These are phyloP conservation scores for Lepus europaeus DNA, from an alignment of 2,113 vertebrate species.

Conservation along the genomic window DNA sequence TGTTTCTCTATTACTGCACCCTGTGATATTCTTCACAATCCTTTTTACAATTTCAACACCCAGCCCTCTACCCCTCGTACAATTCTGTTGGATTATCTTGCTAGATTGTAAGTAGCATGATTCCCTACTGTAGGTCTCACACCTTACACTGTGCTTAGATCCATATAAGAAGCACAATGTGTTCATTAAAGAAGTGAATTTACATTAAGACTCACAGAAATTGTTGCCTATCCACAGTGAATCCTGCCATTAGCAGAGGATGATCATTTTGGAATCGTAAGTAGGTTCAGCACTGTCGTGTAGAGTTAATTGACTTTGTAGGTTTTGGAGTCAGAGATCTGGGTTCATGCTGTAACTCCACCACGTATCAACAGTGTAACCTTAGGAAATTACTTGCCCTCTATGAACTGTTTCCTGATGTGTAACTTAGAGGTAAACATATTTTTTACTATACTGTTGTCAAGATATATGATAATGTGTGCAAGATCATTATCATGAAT, in stretches of 20 bases:
- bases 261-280: not conserved
- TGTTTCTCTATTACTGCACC: not conserved
- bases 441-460: slow-evolving; percentile 44
- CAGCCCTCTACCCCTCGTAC: not conserved
- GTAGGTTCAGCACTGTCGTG: not conserved
- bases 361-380: not conserved
- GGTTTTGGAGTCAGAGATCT: not conserved
- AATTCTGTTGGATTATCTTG: not conserved
- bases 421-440: not conserved
- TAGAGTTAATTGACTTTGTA: not conserved
- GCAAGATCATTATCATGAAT: slow-evolving; percentile 31
- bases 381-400: not conserved
- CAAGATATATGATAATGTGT: not conserved
- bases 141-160: not conserved
- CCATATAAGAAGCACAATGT: not conserved
- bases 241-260: not conserved
- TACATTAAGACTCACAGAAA: not conserved
- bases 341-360: not conserved
- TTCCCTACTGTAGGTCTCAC: not conserved
- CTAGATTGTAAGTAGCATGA: not conserved
- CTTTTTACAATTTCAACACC: not conserved
- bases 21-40: not conserved
- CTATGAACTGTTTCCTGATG: slow-evolving; percentile 13
- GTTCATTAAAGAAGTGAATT: not conserved
- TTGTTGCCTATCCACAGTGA: not conserved